Evolutionary conservation across 2,888 invertebrate genomes (phyloP), one percentile per base, ranked within the genome.

Genomic region (Sympetrum striolatum): DNA sequence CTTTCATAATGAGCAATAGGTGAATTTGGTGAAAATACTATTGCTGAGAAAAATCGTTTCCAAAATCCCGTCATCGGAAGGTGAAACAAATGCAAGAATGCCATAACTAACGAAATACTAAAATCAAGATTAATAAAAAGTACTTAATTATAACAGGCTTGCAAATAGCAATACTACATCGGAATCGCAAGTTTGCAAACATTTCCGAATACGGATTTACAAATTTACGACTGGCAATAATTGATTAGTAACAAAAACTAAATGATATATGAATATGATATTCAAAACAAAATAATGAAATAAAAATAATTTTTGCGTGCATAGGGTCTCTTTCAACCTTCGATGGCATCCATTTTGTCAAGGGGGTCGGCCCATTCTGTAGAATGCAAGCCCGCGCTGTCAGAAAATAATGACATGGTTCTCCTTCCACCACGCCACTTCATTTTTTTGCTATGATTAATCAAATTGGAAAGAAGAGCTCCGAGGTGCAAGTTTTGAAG

Each of bases 271-370:
- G n/a, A n/a, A 53, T 25, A 18, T 31, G 22, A 37, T 35, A 18
- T 79, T 81, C 18, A 81, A 31, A 81, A 81, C 53, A 80, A 90
- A 90, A 18, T 15, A 81, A 31, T 37, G 37, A 12, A 44, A 53
- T 31, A 44, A 90, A 90, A 81, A 25, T 58, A 31, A 64, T 60
- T 64, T 80, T 90, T 81, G 58, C 37, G n/a, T 25, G 44, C 44
- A 82, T 73, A 81, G 81, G 64, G 95, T 95, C 95, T 96, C 96
- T 96, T 95, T 96, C 96, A 96, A 96, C 96, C 96, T 96, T 96
- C 96, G 96, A 95, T 95, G 95, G 96, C 96, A 96, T 96, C 96
- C 96, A 96, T 96, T 96, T 96, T 96, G 96, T 96, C 95, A 96
- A 96, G 96, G 96, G 53, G 96, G 96, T 96, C 95, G 95, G 94